Conservation (phyloP, 2,888 invertebrate genomes). For the Ophion ellenae region DNA sequence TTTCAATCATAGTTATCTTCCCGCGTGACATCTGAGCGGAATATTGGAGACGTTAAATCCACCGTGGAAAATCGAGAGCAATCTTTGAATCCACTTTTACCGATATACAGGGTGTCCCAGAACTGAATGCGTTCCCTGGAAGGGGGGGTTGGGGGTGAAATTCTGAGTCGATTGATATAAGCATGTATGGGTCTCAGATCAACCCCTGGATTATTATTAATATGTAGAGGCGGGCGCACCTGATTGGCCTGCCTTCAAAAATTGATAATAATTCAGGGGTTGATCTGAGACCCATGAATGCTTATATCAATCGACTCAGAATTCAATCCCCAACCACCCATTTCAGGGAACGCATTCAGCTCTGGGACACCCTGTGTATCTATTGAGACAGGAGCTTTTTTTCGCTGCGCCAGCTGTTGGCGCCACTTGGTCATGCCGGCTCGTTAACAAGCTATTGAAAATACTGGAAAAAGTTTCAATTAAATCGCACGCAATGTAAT, state of each 20-base stretch:
- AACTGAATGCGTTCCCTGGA: too few relatives aligned
- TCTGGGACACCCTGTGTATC: neutral
- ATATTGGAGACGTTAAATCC: neutral
- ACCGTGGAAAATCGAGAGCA: neutral
- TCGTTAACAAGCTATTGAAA: constrained; percentile 2
- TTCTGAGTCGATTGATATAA: too few relatives aligned
- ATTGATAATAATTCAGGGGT: too few relatives aligned
- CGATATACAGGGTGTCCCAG: neutral
- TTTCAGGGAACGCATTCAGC: too few relatives aligned
- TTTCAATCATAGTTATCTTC: neutral
- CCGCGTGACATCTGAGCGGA: neutral
- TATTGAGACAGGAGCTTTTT: neutral
- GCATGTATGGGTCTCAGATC: too few relatives aligned
- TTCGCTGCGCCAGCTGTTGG: constrained; percentile 4
- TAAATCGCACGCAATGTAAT: constrained; percentile 9
- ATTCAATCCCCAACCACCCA: too few relatives aligned
- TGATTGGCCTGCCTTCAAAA: too few relatives aligned
- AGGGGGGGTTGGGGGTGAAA: too few relatives aligned
- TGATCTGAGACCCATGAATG: too few relatives aligned
- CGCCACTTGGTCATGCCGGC: neutral
- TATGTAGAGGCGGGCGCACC: too few relatives aligned
- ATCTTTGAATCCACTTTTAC: neutral
- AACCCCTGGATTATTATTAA: too few relatives aligned
- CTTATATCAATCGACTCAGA: too few relatives aligned
- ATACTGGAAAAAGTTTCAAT: constrained; percentile 5